Conservation (phyloP, 1,140 invertebrate species). For the Elymnias hypermnestra region DNA sequence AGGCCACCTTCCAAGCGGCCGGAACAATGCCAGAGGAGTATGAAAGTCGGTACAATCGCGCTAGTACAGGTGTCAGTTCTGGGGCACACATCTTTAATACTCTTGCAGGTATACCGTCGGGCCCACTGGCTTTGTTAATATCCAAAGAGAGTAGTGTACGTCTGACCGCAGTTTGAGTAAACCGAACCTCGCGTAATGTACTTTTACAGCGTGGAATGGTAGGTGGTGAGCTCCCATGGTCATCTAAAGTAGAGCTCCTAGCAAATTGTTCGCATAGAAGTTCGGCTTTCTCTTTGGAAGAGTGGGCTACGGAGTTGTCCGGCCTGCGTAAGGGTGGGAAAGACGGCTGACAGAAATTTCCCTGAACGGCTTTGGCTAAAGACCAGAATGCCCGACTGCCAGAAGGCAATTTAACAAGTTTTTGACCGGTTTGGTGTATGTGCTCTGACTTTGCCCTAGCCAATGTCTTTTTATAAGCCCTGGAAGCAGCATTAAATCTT, state of each 20-base stretch:
- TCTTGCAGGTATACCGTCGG: conserved; percentile 5
- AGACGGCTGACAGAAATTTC: not conserved
- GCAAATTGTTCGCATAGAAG: not conserved
- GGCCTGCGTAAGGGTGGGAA: conserved; percentile 4
- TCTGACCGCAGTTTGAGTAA: not conserved
- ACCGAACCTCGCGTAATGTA: not conserved
- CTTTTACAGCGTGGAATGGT: not conserved
- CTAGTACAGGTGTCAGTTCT: conserved; percentile 4
- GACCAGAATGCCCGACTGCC: conserved; percentile 10
- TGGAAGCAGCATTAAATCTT: too few relatives aligned
- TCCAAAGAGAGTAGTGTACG: not conserved
- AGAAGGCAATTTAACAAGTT: too few relatives aligned
- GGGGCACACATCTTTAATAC: conserved; percentile 6
- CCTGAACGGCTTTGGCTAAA: conserved; percentile 9
- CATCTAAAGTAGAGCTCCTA: not conserved
- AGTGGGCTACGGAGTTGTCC: conserved; percentile 7
- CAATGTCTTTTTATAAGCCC: too few relatives aligned
- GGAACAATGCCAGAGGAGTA: too few relatives aligned
- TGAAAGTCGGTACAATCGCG: too few relatives aligned
- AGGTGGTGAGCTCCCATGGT: not conserved
- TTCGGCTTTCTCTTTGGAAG: conserved; percentile 1
- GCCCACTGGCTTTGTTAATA: conserved; percentile 8
- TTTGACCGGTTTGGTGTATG: too few relatives aligned
- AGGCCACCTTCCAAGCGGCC: too few relatives aligned
- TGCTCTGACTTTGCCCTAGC: too few relatives aligned